Evolutionary conservation across 2,113 vertebrate genomes (phyloP).

Genomic region (Coreoperca whiteheadi): DNA sequence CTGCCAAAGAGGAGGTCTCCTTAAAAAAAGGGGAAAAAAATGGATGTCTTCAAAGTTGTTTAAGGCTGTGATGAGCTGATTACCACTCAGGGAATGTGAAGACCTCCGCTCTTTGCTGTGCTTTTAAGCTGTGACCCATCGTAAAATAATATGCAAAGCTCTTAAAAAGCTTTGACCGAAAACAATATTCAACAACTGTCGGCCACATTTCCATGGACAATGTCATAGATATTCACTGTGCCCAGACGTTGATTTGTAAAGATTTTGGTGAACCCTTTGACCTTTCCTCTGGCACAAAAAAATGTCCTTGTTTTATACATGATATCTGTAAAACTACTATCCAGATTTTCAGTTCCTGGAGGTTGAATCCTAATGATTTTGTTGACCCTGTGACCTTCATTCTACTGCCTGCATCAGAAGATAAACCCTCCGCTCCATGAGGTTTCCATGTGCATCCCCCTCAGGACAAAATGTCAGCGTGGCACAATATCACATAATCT

Average conservation of each 20-base stretch:
- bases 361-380: background rate
- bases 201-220: background rate
- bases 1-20: conserved; percentile 44
- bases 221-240: background rate
- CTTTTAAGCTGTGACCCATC: conserved; percentile 14
- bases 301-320: background rate
- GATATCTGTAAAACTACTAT: background rate
- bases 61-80: conserved; percentile 51
- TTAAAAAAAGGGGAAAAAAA: background rate
- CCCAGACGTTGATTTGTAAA: background rate
- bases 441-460: no score
- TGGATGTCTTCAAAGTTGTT: conserved; percentile 37
- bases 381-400: background rate
- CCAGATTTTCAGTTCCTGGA: background rate
- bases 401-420: background rate
- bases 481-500: no score
- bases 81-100: conserved; percentile 28
- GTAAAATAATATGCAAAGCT: background rate
- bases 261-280: background rate
- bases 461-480: background rate
- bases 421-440: no score
- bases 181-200: background rate
- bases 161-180: background rate
- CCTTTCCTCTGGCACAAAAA: background rate
- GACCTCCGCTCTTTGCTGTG: background rate